Conservation (phyloP, 2,797 vertebrate species). For the Phrynocephalus vlangalii region DNA sequence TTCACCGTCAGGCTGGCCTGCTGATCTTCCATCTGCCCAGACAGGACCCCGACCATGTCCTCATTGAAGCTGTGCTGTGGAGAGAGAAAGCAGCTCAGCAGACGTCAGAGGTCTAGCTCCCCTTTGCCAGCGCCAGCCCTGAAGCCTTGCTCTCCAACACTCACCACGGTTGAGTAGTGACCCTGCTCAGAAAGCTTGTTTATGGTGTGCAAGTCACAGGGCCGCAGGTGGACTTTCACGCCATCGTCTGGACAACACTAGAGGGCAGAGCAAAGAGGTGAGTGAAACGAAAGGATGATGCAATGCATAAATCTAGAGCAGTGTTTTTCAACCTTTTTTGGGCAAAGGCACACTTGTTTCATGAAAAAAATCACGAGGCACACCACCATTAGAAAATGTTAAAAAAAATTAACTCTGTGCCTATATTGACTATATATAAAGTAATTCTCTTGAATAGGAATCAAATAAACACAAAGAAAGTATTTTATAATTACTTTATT, state of each 20-base stretch:
- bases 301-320: not conserved
- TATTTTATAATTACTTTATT: no score
- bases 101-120: not conserved
- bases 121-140: no score
- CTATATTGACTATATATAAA: no score
- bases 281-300: not conserved
- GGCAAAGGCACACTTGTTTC: no score
- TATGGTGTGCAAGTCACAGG: slow-evolving; percentile 87
- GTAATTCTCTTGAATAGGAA: no score
- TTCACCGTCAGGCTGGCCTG: slow-evolving; percentile 40
- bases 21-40: slow-evolving; percentile 60
- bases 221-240: slow-evolving; percentile 72
- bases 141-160: slow-evolving; percentile 41
- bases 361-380: no score
- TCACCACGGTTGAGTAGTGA: slow-evolving; percentile 89
- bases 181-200: slow-evolving; percentile 90
- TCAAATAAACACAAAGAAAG: no score
- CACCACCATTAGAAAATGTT: no score
- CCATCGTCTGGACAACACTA: slow-evolving; percentile 84
- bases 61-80: slow-evolving; percentile 76
- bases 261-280: not conserved
- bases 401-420: no score
- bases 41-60: slow-evolving; percentile 66
- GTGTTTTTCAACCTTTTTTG: no score
- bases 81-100: slow-evolving; percentile 28